Evolutionary conservation across 2,113 vertebrate species (phyloP), one percentile per base, ranked within the genome.

Genomic region (Ornithorhynchus anatinus): DNA sequence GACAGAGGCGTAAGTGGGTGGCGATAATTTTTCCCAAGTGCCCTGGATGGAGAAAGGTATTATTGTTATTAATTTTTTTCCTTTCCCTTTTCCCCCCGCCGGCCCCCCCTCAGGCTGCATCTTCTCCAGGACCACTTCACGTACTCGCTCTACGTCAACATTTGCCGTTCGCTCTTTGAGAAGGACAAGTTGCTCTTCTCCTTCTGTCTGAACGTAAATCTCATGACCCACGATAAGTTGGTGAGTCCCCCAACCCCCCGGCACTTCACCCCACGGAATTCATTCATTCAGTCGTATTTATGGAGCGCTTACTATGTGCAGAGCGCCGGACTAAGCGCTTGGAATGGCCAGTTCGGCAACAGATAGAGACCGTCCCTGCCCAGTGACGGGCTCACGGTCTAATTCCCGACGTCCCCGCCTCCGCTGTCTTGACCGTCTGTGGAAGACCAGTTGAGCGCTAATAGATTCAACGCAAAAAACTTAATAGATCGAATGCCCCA

Each of bases 101-200:
- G 96, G 96, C 61, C 8, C 2, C 37, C 25, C 4, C 74, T 10
- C 65, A 97, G 96, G 75, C 80, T 97, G 32, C 92, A 94, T 51
- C 96, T 94, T 79, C 93, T 98, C 59, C 92, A 77, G 84, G 94
- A 97, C 69, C 92, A 96, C 74, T 97, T 98, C 65, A 97, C 95
- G 10, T 96, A 96, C 54, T 91, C 92, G 0, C 91, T 97, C 29
- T 97, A 96, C 5, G 84, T 94, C 51, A 97, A 95, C n/a, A 77
- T 97, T 61, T 96, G 96, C 68, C 93, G 94, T n/a, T 98, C 96
- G 1, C 92, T 97, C 31, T 96, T 97, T 84, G 96, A 97, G 85
- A 98, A 98, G 86, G 96, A 98, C 82, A 98, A 97, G 70, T 90
- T 97, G 42, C 95, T 98, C 27, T 97, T 98, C 79, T 96, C 96